A percentile compares a stretch with the other conserved stretches of the same genome.
Evolutionary conservation across 2,888 invertebrate species (phyloP).

Genomic region (Troides helena): DNA sequence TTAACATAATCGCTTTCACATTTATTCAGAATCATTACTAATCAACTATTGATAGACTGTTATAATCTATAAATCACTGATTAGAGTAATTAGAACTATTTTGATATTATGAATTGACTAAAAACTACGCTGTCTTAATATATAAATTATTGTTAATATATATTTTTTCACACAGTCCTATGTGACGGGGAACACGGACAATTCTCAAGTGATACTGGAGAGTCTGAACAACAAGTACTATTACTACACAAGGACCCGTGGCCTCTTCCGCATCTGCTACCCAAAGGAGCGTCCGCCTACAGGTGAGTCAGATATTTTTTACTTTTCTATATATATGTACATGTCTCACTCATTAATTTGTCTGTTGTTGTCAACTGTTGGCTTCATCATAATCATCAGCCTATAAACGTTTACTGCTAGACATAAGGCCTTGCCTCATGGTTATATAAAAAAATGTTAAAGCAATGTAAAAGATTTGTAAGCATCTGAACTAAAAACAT

Average conservation of each 20-base stretch:
- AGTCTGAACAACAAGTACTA: slow-evolving; percentile 91
- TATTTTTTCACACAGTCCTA: slow-evolving; percentile 81
- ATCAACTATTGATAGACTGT: background rate
- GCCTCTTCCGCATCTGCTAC: slow-evolving; percentile 96
- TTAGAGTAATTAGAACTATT: too few species aligned
- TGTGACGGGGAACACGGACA: slow-evolving; percentile 85
- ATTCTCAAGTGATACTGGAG: slow-evolving; percentile 85
- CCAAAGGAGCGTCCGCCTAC: slow-evolving; percentile 93
- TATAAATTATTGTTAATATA: background rate
- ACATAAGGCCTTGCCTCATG: too few species aligned
- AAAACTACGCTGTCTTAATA: too few species aligned
- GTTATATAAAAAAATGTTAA: too few species aligned
- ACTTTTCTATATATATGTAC: background rate
- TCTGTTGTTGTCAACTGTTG: too few species aligned
- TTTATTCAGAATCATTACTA: background rate
- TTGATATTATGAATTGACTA: too few species aligned
- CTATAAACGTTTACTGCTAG: too few species aligned
- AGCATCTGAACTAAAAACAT: too few species aligned
- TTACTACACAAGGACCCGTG: slow-evolving; percentile 95
- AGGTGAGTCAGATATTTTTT: slow-evolving; percentile 74
- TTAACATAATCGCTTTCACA: background rate
- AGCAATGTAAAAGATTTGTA: too few species aligned
- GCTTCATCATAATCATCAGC: too few species aligned
- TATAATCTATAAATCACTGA: too few species aligned
- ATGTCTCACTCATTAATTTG: too few species aligned